Evolutionary conservation across 2,797 vertebrate genomes (phyloP).

Genomic region (Stomatorhinus walkeri): DNA sequence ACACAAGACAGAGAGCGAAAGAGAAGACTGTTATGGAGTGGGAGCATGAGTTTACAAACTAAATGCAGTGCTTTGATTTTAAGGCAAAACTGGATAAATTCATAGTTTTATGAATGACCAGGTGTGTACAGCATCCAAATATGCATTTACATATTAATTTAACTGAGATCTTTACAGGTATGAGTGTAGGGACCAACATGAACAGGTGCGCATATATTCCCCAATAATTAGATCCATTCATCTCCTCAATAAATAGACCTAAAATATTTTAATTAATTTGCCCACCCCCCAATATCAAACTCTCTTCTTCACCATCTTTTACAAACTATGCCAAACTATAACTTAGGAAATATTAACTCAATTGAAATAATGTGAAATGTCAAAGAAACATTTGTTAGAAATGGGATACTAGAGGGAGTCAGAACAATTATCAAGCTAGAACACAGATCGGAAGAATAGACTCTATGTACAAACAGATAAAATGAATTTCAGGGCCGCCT

Average conservation of each 20-base stretch:
- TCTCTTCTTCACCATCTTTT: not conserved
- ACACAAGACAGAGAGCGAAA: not conserved
- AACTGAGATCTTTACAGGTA: not conserved
- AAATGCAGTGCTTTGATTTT: not conserved
- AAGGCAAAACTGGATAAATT: not conserved
- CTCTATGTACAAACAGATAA: conserved; percentile 35
- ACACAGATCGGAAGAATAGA: conserved; percentile 31
- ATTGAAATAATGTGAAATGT: not conserved
- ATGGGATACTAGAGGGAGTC: not conserved
- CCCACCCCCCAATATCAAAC: not conserved
- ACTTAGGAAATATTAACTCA: not conserved
- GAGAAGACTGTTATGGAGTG: not conserved
- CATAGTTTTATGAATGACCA: conserved; percentile 22
- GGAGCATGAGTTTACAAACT: not conserved
- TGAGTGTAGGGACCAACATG: not conserved
- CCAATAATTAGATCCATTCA: not conserved
- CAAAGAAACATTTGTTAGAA: not conserved
- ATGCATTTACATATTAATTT: not conserved
- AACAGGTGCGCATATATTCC: not conserved
- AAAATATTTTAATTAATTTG: not conserved
- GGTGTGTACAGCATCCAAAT: conserved; percentile 6
- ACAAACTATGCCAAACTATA: not conserved
- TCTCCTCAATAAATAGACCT: not conserved
- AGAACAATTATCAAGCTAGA: not conserved
- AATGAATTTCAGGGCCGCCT: conserved; percentile 30